These are phyloP conservation scores for Amblyjoppa proteus DNA, from an alignment of 2,888 invertebrate species.

Conservation along the genomic window DNA sequence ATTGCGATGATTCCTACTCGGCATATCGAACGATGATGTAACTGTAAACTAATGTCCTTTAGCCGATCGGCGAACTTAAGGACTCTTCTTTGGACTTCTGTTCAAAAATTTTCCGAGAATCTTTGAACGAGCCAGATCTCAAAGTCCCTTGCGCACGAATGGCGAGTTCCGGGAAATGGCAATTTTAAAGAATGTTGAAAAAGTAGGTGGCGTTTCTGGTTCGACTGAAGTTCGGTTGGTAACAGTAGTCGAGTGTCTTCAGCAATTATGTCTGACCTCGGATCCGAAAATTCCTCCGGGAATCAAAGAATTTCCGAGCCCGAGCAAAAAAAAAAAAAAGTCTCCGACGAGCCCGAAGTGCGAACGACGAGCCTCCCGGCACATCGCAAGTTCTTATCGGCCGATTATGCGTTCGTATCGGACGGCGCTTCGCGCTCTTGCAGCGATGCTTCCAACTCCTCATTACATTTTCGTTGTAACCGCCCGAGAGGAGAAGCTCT, in stretches of 20 bases:
- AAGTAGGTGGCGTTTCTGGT: constrained; percentile 8
- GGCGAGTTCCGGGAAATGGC: constrained; percentile 51
- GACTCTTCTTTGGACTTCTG: background rate
- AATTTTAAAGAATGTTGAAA: background rate
- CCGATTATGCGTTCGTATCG: constrained; percentile 3
- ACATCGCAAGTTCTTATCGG: constrained; percentile 42
- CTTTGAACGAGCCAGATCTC: background rate
- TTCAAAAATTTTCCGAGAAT: background rate
- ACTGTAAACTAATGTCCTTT: background rate
- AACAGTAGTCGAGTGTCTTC: too few species aligned
- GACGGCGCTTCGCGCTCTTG: background rate
- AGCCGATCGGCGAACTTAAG: background rate
- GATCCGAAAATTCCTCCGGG: background rate
- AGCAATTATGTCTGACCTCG: too few species aligned
- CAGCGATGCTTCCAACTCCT: background rate
- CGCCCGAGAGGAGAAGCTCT: background rate
- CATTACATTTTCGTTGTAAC: constrained; percentile 24
- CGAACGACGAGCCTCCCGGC: background rate
- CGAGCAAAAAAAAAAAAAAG: background rate
- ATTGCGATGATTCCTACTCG: constrained; percentile 4
- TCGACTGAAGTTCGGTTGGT: too few species aligned
- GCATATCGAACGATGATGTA: background rate
- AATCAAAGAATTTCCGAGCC: background rate
- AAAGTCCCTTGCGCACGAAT: constrained; percentile 43
- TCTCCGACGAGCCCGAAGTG: background rate